Evolutionary conservation across 2,888 invertebrate species (phyloP).

Genomic region (Hofmannophila pseudospretella): DNA sequence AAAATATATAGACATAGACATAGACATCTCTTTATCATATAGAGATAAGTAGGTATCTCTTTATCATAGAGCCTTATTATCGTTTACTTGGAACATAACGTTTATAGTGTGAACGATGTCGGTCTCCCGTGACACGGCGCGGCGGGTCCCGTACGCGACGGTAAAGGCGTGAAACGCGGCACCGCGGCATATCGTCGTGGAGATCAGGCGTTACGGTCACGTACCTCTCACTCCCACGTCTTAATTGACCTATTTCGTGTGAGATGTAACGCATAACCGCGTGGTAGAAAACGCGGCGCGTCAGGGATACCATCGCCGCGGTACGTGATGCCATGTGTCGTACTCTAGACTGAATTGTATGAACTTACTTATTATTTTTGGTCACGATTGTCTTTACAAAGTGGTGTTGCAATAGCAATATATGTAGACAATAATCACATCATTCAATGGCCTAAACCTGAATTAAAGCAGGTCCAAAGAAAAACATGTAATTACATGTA

Average conservation of each 20-base stretch:
- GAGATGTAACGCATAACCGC: slow-evolving; percentile 44
- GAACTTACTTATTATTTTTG: too few relatives aligned
- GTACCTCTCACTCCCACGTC: slow-evolving; percentile 72
- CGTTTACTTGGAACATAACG: neutral
- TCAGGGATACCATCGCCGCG: slow-evolving; percentile 72
- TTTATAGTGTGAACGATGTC: neutral
- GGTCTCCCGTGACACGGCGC: slow-evolving; percentile 24
- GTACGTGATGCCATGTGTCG: slow-evolving; percentile 56
- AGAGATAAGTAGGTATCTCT: too few relatives aligned
- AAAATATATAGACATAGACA: too few relatives aligned
- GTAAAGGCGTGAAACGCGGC: slow-evolving; percentile 67
- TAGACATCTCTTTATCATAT: too few relatives aligned
- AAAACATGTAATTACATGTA: too few relatives aligned
- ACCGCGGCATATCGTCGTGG: slow-evolving; percentile 45
- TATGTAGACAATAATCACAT: too few relatives aligned
- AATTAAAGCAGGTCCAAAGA: too few relatives aligned
- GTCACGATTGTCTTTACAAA: too few relatives aligned
- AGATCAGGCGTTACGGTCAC: slow-evolving; percentile 73
- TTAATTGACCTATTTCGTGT: slow-evolving; percentile 77
- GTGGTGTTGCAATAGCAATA: too few relatives aligned
- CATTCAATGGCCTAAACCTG: too few relatives aligned
- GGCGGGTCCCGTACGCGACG: slow-evolving; percentile 36
- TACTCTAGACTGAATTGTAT: too few relatives aligned
- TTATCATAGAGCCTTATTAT: neutral
- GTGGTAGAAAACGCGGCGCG: slow-evolving; percentile 43